A percentile compares a stretch with the other conserved stretches of the same genome.
phyloP scores from a whole-genome alignment of 1,140 invertebrate genomes.

The Grapholita molesta region DNA sequence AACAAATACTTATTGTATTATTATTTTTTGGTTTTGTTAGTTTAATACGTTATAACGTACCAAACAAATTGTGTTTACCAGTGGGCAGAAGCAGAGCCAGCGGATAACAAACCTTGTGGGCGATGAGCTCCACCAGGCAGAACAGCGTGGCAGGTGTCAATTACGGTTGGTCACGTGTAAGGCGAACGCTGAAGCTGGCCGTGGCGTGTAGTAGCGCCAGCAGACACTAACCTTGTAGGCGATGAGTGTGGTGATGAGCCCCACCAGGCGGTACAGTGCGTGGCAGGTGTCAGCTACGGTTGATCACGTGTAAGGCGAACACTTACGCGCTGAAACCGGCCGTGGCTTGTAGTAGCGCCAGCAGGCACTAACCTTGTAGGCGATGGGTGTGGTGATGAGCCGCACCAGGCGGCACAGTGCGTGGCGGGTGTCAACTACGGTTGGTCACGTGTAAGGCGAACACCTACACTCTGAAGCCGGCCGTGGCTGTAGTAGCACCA shows the following conservation, averaged over 20 bases:
- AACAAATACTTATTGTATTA: too few relatives aligned
- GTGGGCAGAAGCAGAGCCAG: too few relatives aligned
- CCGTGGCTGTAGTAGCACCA: slow-evolving; percentile 80
- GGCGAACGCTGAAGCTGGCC: slow-evolving; percentile 84
- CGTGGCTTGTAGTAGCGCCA: slow-evolving; percentile 80
- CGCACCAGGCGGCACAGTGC: background rate
- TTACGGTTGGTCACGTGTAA: slow-evolving; percentile 89
- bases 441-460: slow-evolving; percentile 89
- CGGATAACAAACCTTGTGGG: too few relatives aligned
- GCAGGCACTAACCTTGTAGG: slow-evolving; percentile 39
- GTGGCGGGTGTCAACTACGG: slow-evolving; percentile 76
- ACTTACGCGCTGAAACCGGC: slow-evolving; percentile 65
- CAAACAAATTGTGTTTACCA: too few relatives aligned
- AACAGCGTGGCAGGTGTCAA: slow-evolving; percentile 89
- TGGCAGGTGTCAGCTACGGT: slow-evolving; percentile 79
- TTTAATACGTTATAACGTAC: too few relatives aligned
- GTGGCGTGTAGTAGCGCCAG: slow-evolving; percentile 81
- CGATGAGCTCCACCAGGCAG: too few relatives aligned
- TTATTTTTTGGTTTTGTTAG: too few relatives aligned
- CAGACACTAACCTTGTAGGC: slow-evolving; percentile 35
- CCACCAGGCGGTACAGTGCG: background rate
- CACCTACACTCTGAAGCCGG: slow-evolving; percentile 61
- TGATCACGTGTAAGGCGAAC: slow-evolving; percentile 87
- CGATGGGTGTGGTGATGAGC: slow-evolving; percentile 50
- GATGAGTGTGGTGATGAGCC: slow-evolving; percentile 49